phyloP scores from a whole-genome alignment of 1,140 invertebrate genomes.

The Drosophila equinoxialis region DNA sequence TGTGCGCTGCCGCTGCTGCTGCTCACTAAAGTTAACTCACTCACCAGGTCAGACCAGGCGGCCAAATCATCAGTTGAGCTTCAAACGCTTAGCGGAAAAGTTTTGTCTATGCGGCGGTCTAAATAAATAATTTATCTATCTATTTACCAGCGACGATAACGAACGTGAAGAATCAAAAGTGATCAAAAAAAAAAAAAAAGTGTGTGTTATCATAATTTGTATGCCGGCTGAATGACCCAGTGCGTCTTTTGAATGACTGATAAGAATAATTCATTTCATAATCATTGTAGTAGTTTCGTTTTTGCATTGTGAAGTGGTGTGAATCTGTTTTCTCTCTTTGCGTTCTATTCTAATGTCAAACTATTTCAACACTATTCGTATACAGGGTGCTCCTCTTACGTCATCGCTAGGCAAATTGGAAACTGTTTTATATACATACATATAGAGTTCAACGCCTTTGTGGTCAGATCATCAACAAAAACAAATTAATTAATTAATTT shows the following conservation, averaged over 20 bases:
- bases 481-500: constrained; percentile 52
- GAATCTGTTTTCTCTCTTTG: constrained; percentile 9
- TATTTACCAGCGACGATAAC: background rate
- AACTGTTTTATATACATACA: constrained; percentile 6
- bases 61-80: constrained; percentile 59
- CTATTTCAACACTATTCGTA: constrained; percentile 15
- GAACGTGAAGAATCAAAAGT: constrained; percentile 12
- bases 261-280: constrained; percentile 25
- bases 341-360: constrained; percentile 40
- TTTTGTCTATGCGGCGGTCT: constrained; percentile 44
- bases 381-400: constrained; percentile 32
- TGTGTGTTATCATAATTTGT: constrained; percentile 22
- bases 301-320: constrained; percentile 12
- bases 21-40: constrained; percentile 30
- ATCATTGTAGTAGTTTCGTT: background rate
- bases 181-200: background rate
- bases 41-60: constrained; percentile 20
- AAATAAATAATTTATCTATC: constrained; percentile 26
- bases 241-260: constrained; percentile 3
- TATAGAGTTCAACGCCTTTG: constrained; percentile 59
- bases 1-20: constrained; percentile 5
- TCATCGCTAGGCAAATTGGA: constrained; percentile 42
- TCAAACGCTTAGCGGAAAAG: constrained; percentile 66
- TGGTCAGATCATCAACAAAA: constrained; percentile 19
- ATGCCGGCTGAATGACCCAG: constrained; percentile 17